Percentiles rank a stretch among this genome's conserved stretches.
Evolutionary conservation across 2,113 vertebrate species (phyloP).

Genomic region (Athene noctua): DNA sequence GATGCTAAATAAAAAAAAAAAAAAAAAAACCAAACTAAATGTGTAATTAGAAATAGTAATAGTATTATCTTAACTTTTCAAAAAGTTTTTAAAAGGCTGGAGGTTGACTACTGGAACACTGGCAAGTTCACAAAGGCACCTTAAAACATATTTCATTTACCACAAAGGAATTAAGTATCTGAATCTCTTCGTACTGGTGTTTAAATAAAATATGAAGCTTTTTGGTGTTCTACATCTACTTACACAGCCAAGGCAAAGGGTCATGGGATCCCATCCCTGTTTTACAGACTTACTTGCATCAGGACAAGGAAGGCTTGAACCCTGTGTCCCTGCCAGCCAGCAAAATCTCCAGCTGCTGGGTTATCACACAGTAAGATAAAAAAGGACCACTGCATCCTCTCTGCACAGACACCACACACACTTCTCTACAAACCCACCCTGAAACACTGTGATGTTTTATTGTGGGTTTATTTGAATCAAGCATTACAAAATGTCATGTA

Average conservation of each 20-base stretch:
- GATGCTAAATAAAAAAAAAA: neutral
- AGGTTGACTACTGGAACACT: neutral
- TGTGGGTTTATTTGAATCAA: neutral
- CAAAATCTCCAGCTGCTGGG: neutral
- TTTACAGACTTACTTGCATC: neutral
- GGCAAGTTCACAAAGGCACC: neutral
- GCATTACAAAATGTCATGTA: neutral
- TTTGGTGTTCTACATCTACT: neutral
- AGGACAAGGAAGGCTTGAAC: neutral
- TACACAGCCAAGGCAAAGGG: neutral
- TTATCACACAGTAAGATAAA: neutral
- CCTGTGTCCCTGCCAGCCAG: fast-evolving
- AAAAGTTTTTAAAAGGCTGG: neutral
- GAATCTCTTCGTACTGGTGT: neutral
- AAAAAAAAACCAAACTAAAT: no score
- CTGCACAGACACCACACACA: neutral
- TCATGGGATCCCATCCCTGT: neutral
- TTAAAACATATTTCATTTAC: neutral
- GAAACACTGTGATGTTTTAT: neutral
- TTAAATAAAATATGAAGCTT: neutral
- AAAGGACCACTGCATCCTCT: neutral
- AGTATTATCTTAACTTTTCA: neutral
- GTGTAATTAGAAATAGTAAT: neutral
- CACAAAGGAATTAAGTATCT: neutral
- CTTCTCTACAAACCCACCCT: neutral